Evolutionary conservation across 2,888 invertebrate species (phyloP).

Genomic region (Acrocyrtus sp.): DNA sequence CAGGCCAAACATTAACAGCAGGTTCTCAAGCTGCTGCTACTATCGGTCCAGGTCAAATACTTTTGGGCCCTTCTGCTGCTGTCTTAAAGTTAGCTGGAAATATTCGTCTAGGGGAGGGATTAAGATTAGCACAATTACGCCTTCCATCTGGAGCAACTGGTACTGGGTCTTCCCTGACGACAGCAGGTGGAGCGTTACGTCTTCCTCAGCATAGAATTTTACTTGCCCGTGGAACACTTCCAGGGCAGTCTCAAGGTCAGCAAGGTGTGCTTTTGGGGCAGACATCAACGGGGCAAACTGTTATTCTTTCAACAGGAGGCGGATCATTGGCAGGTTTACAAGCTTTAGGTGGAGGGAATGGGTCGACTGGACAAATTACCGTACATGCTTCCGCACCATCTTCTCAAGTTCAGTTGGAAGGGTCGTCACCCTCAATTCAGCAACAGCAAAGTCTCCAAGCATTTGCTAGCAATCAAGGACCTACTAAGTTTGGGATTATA

Average conservation of each 20-base stretch:
- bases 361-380: constrained; percentile 17
- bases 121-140: constrained; percentile 54
- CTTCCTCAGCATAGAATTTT: constrained; percentile 61
- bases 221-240: constrained; percentile 52
- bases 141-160: constrained; percentile 41
- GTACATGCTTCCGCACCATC: constrained; percentile 6
- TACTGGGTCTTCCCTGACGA: constrained; percentile 10
- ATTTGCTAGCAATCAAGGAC: not conserved
- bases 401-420: not conserved
- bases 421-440: not conserved
- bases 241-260: constrained; percentile 53
- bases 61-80: constrained; percentile 23
- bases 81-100: constrained; percentile 36
- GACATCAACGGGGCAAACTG: constrained; percentile 61
- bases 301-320: constrained; percentile 57
- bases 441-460: constrained; percentile 25
- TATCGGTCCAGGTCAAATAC: constrained; percentile 19
- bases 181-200: constrained; percentile 24
- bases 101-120: constrained; percentile 57
- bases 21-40: constrained; percentile 1
- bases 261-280: constrained; percentile 60
- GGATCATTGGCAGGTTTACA: constrained; percentile 21
- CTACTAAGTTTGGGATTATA: constrained; percentile 24
- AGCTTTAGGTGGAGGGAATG: constrained; percentile 8
- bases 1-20: not conserved